Evolutionary conservation across 2,113 vertebrate genomes (phyloP), one percentile per base, ranked within the genome.

Genomic region (Channa argus): DNA sequence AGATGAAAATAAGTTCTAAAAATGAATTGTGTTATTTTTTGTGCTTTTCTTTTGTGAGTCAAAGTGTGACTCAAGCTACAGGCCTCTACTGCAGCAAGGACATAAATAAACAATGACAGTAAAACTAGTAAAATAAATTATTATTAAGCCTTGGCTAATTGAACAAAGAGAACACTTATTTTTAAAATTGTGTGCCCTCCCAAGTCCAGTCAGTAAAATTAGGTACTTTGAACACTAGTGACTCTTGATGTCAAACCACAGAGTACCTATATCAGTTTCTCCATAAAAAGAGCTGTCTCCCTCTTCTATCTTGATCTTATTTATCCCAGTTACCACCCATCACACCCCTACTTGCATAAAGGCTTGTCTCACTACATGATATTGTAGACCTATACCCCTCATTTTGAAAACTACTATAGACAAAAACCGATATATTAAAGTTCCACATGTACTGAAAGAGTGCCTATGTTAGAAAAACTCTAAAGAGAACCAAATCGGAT

Each of bases 341-440:
- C 86, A 96, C 91, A 88, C 86, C 24, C 92, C 90, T 94, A 88
- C 95, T 95, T 94, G 94, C 92, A 84, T 86, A 64, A 74, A 76
- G 85, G 88, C 88, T 92, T 79, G 92, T 94, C 95, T 94, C 91
- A 92, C 79, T 88, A 93, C 90, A 98, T 96, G 93, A 88, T 94
- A 96, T 95, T 91, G 52, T 24, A 71, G 76, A 93, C 75, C 52
- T 73, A 85, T 88, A 89, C 65, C 88, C 92, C 90, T 92, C 55
- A 14, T 77, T 63, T 36, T 3, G 53, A 73, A 64, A 82, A 52
- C 6, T 13, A 10, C 46, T 10, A 55, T 44, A n/a, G 36, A 63
- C 5, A 67, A 59, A 37, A 66, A 70, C 38, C 10, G 34, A 60
- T 51, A 9, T 36, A 13, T 34, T 38, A 3, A 13, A 63, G 38